Evolutionary conservation across 1,140 invertebrate genomes (phyloP), one percentile per base, ranked within the genome.

Genomic region (Drosophila lowei): DNA sequence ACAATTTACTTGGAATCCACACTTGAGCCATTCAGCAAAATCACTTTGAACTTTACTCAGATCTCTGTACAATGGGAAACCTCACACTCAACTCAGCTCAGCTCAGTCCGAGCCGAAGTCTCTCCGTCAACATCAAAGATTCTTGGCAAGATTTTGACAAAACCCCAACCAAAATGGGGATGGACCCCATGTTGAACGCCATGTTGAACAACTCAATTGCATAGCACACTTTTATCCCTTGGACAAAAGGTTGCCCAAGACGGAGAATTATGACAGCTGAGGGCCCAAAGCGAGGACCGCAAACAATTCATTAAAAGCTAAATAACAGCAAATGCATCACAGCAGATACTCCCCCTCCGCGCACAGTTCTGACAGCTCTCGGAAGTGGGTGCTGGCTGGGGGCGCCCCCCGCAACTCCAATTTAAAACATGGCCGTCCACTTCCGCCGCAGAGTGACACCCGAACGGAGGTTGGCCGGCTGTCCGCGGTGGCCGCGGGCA

Each of bases 401-500:
- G 38, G 53, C 74, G 57, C 62, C 57, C 70, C 52, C 52, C 42
- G 34, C 23, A 41, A 55, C 63, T 77, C 55, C 52, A 61, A 74
- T 67, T 81, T 71, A 67, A 77, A 86, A 88, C 77, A 86, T 88
- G 81, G 78, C 85, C 72, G 72, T 83, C 78, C 83, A 72, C 78
- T 88, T 88, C 83, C 83, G 83, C 83, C 83, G 57, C 83, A 88
- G 74, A 78, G 73, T 88, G 83, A 88, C 83, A 88, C 83, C 83
- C 34, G 34, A 83, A 83, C 83, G 83, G 72, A 74, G 79, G 63
- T 56, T 48, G 52, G 25, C 25, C 9, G 59, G 64, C 64, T 61
- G 56, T 53, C 70, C 62, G 61, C 50, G 71, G 65, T 56, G 5
- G 80, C 76, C 78, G 38, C 41, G 38, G 78, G 83, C 83, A 30